Percentiles rank a stretch among this genome's conserved stretches.
Evolutionary conservation across 2,113 vertebrate genomes (phyloP).

Genomic region (Symphodus melops): DNA sequence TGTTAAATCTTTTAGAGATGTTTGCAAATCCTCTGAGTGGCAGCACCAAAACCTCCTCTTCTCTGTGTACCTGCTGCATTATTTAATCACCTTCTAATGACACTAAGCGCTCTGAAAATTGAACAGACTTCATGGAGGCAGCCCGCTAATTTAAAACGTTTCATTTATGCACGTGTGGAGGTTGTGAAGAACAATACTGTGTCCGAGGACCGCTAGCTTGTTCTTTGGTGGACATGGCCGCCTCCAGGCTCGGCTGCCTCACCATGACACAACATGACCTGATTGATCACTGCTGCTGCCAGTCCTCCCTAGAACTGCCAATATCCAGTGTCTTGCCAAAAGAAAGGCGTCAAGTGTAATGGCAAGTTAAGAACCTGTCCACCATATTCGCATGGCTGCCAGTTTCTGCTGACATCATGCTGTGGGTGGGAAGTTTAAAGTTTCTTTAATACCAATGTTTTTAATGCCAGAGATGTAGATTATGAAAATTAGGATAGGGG

Average conservation of each 20-base stretch:
- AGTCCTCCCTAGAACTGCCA: conserved; percentile 75
- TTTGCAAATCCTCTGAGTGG: conserved; percentile 56
- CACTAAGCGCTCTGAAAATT: conserved; percentile 56
- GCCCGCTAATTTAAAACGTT: conserved; percentile 77
- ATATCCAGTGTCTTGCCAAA: conserved; percentile 70
- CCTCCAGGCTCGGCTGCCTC: conserved; percentile 70
- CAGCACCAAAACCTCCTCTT: conserved; percentile 48
- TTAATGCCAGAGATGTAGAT: too few relatives aligned
- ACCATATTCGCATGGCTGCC: neutral
- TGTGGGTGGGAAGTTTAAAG: too few relatives aligned
- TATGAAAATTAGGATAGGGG: too few relatives aligned
- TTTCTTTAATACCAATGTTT: too few relatives aligned
- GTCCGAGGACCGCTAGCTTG: conserved; percentile 44
- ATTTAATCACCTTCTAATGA: conserved; percentile 75
- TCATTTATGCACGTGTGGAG: conserved; percentile 65
- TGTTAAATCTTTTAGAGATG: conserved; percentile 50
- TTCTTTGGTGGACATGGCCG: conserved; percentile 69
- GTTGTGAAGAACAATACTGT: conserved; percentile 29
- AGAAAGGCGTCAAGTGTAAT: conserved; percentile 73
- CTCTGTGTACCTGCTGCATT: conserved; percentile 62
- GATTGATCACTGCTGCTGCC: conserved; percentile 79
- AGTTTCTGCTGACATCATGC: too few relatives aligned
- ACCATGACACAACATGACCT: conserved; percentile 70
- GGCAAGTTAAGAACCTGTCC: conserved; percentile 11
- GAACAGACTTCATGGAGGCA: conserved; percentile 65